Evolutionary conservation across 2,113 vertebrate species (phyloP), one percentile per base, ranked within the genome.

Genomic region (Myotis lucifugus): DNA sequence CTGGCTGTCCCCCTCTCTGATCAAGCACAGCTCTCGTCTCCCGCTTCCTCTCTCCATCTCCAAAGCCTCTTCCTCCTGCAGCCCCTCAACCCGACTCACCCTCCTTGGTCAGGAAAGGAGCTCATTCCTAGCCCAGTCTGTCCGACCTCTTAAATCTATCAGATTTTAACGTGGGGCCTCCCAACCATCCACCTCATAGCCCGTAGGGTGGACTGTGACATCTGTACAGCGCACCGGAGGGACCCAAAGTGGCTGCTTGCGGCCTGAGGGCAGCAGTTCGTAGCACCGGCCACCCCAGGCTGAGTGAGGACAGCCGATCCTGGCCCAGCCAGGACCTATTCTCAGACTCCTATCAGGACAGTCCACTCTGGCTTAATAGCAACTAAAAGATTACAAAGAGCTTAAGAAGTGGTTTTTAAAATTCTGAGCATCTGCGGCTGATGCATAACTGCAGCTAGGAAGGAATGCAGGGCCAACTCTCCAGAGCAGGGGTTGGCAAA

Each of bases 401-500:
- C n/a, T 61, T 40, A 32, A 54, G 89, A 52, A 48, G 34, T 23
- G n/a, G 19, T 85, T 72, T 85, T 3, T n/a, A 70, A 82, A 67
- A 34, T 64, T 32, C 77, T n/a, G 42, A 83, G 37, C 73, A 34
- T 40, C 12, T 52, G n/a, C 18, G 40, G 59, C 34, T 70, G 15
- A 46, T 23, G 50, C 8, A 29, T 37, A 64, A 37, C n/a, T 46
- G 50, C 37, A 82, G 83, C 70, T 34, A 23, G 32, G 25, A 64
- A 91, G 48, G 54, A 64, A 42, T 42, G 15, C 85, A 66, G 64
- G n/a, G 73, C 90, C 61, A 34, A 23, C 54, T 82, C 37, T 86
- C 48, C 5, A 59, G 84, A 78, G 42, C 50, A 95, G 76, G 56
- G 83, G 69, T 23, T 48, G 69, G 91, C 93, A 88, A 67, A 82